Base-by-base conservation (phyloP, 2,888 invertebrate species). In the Rhingia campestris region DNA sequence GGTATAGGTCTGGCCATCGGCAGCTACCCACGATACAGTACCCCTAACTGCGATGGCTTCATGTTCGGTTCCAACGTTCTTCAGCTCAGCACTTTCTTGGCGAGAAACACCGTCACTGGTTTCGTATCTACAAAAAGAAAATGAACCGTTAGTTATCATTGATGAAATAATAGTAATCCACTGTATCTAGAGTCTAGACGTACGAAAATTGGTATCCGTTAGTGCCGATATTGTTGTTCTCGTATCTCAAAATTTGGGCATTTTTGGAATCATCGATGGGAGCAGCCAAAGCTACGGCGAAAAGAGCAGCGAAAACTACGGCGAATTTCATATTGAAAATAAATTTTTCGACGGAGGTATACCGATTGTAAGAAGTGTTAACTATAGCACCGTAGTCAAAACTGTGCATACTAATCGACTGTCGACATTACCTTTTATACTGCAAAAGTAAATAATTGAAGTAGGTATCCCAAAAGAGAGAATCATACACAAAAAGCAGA, bases 171-270 rank as follows among this genome's bases (percentile, higher is more conserved):
- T 9, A 51, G 37, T 63, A 74, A 58, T 72, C 64, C 64, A 41
- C 91, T 7, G 7, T 14, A 22, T 7, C 0, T 30, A 49, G 9
- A 86, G 22, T 7, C 0, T 30, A 49, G 9, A 86, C 90, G 87
- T 82, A 90, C 90, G 86, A 88, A 86, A 89, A 90, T 33, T 88
- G 88, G 61, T 89, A 90, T 61, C 90, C 90, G 79, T 89, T 89
- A 9, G 86, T 81, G 58, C 89, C 90, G 43, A 89, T 87, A 49
- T 90, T 90, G 89, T 94, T 93, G 80, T 92, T 91, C 49, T 94
- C 94, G 88, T 93, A 94, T 86, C 93, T 93, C 58, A 94, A 86
- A 85, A 95, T 92, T 88, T 93, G 93, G 4, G 94, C 94, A 87
- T 94, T 93, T 88, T 93, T 90, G 74, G 88, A 82, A 5, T 87